Evolutionary conservation across 2,888 invertebrate species (phyloP).

Genomic region (Noctua pronuba): DNA sequence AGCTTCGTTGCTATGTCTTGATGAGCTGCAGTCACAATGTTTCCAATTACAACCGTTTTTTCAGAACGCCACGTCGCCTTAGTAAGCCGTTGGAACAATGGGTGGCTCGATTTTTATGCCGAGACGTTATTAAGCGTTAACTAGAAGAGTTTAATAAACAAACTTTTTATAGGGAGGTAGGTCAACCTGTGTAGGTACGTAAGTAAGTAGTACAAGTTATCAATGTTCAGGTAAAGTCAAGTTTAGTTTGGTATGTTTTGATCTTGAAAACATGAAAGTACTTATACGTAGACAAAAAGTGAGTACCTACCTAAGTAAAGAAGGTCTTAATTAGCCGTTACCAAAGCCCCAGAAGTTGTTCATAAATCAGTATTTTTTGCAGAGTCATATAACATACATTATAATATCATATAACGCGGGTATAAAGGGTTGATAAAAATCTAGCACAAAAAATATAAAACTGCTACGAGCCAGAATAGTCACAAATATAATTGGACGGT

Average conservation of each 20-base stretch:
- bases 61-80: constrained; percentile 58
- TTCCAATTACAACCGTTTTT: constrained; percentile 80
- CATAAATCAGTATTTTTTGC: not conserved
- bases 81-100: constrained; percentile 48
- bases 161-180: not conserved
- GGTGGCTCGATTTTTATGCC: constrained; percentile 52
- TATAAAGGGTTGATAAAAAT: not conserved
- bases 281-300: not conserved
- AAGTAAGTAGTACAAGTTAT: not conserved
- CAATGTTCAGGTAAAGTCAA: not conserved
- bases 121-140: constrained; percentile 30
- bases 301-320: not conserved
- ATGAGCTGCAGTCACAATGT: constrained; percentile 81
- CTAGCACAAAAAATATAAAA: constrained; percentile 17
- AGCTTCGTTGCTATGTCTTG: constrained; percentile 74
- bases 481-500: constrained; percentile 66
- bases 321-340: not conserved
- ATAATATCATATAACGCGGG: not conserved
- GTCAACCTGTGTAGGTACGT: not conserved
- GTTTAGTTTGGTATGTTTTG: not conserved
- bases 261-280: not conserved
- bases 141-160: constrained; percentile 12
- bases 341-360: not conserved
- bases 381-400: no score
- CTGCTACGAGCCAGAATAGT: constrained; percentile 34